Percentiles rank a stretch among this genome's conserved stretches.
Evolutionary conservation across 2,113 vertebrate species (phyloP).

Genomic region (Terrapene triunguis): DNA sequence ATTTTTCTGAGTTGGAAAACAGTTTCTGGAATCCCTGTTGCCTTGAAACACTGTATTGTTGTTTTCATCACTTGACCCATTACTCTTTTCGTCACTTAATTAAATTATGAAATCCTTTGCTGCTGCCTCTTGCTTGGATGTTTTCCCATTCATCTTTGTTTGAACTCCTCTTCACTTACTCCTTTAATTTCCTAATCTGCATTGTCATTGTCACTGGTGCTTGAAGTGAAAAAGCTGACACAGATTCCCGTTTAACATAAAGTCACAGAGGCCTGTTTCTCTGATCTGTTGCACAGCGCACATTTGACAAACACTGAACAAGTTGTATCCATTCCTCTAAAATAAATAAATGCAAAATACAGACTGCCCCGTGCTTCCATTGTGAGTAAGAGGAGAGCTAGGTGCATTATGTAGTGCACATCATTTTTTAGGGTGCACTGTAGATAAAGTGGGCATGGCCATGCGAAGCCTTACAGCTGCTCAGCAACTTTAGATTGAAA

Average conservation of each 20-base stretch:
- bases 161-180: constrained; percentile 60
- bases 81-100: constrained; percentile 73
- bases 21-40: constrained; percentile 43
- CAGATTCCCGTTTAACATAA: constrained; percentile 29
- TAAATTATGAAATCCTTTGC: constrained; percentile 64
- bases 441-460: neutral
- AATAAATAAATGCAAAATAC: constrained; percentile 6
- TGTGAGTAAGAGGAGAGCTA: constrained; percentile 34
- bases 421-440: constrained; percentile 8
- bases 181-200: constrained; percentile 48
- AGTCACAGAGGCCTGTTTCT: constrained; percentile 21
- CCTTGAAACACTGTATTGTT: constrained; percentile 70
- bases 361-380: constrained; percentile 21
- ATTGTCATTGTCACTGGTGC: constrained; percentile 6
- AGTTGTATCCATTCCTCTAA: constrained; percentile 4
- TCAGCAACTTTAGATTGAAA: neutral
- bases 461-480: neutral
- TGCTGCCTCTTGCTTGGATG: constrained; percentile 34
- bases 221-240: constrained; percentile 34
- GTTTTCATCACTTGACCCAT: constrained; percentile 64
- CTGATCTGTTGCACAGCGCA: neutral
- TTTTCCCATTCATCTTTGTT: constrained; percentile 44
- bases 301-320: neutral
- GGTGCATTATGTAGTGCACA: neutral
- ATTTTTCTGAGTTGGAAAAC: constrained; percentile 60